phyloP scores from a whole-genome alignment of 2,797 vertebrate species.

The Acomys russatus region DNA sequence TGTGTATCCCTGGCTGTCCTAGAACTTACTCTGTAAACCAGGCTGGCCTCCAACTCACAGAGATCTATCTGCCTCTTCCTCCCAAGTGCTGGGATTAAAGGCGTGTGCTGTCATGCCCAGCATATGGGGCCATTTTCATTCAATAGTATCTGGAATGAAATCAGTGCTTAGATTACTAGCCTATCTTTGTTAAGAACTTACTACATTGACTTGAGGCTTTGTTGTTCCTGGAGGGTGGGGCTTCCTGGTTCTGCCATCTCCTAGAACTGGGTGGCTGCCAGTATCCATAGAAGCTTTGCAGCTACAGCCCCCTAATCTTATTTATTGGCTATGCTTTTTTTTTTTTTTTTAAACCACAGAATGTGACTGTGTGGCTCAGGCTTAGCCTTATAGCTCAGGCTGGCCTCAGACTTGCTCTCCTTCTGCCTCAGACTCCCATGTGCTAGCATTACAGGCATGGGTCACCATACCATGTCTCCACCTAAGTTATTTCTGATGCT shows the following conservation, averaged over 20 bases:
- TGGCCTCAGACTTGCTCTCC: neutral
- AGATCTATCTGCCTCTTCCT: too few relatives aligned
- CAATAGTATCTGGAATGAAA: neutral
- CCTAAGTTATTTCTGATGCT: slow-evolving; percentile 27
- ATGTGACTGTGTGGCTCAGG: neutral
- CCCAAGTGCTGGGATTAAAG: too few relatives aligned
- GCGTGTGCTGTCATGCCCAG: too few relatives aligned
- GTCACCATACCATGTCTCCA: neutral
- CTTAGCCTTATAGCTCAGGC: neutral
- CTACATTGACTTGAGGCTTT: slow-evolving; percentile 1
- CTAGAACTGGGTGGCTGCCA: neutral
- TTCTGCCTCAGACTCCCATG: neutral
- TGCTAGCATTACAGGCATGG: too few relatives aligned
- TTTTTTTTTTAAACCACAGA: neutral
- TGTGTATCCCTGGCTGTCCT: too few relatives aligned
- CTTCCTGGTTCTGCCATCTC: neutral
- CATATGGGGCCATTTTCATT: neutral
- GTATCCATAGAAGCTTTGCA: neutral
- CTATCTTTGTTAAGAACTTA: slow-evolving; percentile 39
- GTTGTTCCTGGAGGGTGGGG: neutral
- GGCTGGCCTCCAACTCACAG: too few relatives aligned
- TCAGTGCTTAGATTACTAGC: neutral
- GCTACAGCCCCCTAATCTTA: neutral
- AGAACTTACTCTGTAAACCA: too few relatives aligned
- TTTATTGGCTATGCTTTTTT: neutral